Base-by-base conservation (phyloP, 2,113 vertebrate species). In the Sphaerodactylus townsendi region DNA sequence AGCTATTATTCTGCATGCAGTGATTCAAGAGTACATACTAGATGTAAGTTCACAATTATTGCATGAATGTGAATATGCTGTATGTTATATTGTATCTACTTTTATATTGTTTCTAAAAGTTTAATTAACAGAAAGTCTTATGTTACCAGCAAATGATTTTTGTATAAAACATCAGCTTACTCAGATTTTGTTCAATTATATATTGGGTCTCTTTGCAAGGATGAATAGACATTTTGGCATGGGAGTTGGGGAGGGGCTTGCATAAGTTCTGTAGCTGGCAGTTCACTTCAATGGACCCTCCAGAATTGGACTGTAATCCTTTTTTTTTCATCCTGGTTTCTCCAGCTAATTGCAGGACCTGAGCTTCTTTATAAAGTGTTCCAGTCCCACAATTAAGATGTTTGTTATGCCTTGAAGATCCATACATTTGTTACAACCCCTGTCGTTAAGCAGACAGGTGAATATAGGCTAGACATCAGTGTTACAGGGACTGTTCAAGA, bases 21-120 rank as follows among this genome's bases (percentile, higher is more conserved):
- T 97, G 94, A 97, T 97, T 91, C 97, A 97, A 85, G 97, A 97
- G 88, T 94, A 95, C 83, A 92, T 97, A 90, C 95, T 97, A 2
- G 96, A 97, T 37, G 96, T 97, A 93, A 96, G 96, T 96, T 89
- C 46, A 80, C 62, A 53, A 68, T 82, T 48, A 25, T 77, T 84
- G 35, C 13, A 0, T 79, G 53, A 62, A n/a, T 71, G 37, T 71
- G 37, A 62, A 64, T 48, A 72, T 77, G 14, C 75, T 68, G 33
- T 25, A n/a, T 79, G 70, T 72, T 35, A 33, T 83, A 10, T n/a
- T n/a, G n/a, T n/a, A n/a, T n/a, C n/a, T 11, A 66, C 2, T 84
- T 48, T 50, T 56, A 33, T 62, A 46, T 33, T 9, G 11, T 77
- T 77, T 59, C 53, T 70, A 17, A 41, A 62, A 8, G 25, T 62